Base-by-base conservation (phyloP, 2,888 invertebrate genomes). In the Rhagonycha fulva region DNA sequence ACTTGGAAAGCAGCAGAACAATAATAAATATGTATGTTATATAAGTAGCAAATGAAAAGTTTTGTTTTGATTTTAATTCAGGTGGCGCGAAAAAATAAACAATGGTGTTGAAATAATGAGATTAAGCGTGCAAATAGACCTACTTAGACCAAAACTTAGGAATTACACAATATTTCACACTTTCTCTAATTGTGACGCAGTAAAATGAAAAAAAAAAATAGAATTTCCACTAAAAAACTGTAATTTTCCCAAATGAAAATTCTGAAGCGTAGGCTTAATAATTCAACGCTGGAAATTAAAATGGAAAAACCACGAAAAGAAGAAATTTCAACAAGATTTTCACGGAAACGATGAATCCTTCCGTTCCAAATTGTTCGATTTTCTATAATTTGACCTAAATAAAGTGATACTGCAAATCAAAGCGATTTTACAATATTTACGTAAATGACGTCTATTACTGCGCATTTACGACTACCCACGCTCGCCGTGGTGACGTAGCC, bases 391-490 rank as follows among this genome's bases (percentile, higher is more conserved):
- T 62, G 70, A 70, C 70, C 70, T 19, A 70, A 14, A 62, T 66
- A 66, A 66, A 66, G 24, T 26, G 63, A 66, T 66, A 19, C n/a
- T 24, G 28, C 24, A 62, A 14, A 28, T 24, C 62, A 26, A 11
- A 68, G 61, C 14, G 47, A 77, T 76, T 76, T 78, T 76, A 77
- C 79, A 80, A 80, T 78, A 77, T 80, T 77, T 80, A 80, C 79
- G 74, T 79, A 76, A 77, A 79, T 72, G 76, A 75, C 77, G 79
- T 79, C 76, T 74, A 70, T 78, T 69, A 68, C 75, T 79, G 79
- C 81, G 81, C 80, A 79, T 76, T 79, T 77, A 78, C 68, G 76
- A 75, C 76, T 80, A 76, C 81, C 81, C 75, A 82, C 81, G 77
- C 78, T 76, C 78, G 76, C 71, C 76, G 71, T 74, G 73, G 75